Percentiles rank a stretch among this genome's conserved stretches.
Evolutionary conservation across 2,888 invertebrate species (phyloP).

Genomic region (Stenichneumon culpator): DNA sequence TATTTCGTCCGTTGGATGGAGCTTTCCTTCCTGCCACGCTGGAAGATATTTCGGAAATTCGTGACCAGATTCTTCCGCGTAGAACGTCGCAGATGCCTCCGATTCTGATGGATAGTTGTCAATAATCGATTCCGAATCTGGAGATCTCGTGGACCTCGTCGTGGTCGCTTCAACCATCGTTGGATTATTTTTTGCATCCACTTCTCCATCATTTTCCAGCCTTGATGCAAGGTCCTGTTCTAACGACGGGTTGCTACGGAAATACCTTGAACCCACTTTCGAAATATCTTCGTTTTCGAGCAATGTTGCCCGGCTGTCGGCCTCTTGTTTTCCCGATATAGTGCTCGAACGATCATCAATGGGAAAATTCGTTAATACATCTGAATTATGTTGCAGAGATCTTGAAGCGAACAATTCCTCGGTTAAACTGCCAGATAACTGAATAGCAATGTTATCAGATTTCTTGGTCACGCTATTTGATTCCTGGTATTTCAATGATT

Average conservation of each 20-base stretch:
- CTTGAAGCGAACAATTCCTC: background rate
- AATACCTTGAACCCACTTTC: background rate
- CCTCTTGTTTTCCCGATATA: background rate
- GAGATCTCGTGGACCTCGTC: background rate
- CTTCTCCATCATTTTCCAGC: background rate
- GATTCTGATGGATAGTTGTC: slow-evolving; percentile 6
- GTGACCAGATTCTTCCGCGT: background rate
- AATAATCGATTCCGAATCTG: background rate
- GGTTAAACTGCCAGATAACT: background rate
- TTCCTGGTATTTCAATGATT: background rate
- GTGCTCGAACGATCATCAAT: background rate
- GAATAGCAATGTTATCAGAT: background rate
- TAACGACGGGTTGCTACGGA: background rate
- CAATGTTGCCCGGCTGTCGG: background rate
- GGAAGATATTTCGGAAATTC: background rate
- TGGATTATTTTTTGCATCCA: slow-evolving; percentile 4
- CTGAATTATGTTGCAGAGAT: background rate
- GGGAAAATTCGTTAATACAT: background rate
- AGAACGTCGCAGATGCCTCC: background rate
- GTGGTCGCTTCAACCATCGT: slow-evolving; percentile 7
- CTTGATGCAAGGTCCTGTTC: background rate
- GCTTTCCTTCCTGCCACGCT: background rate
- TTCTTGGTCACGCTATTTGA: background rate
- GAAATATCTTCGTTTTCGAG: background rate
- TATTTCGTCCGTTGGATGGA: background rate